phyloP scores from a whole-genome alignment of 35 echinoderm and acorn worm species.

The Apostichopus californicus region DNA sequence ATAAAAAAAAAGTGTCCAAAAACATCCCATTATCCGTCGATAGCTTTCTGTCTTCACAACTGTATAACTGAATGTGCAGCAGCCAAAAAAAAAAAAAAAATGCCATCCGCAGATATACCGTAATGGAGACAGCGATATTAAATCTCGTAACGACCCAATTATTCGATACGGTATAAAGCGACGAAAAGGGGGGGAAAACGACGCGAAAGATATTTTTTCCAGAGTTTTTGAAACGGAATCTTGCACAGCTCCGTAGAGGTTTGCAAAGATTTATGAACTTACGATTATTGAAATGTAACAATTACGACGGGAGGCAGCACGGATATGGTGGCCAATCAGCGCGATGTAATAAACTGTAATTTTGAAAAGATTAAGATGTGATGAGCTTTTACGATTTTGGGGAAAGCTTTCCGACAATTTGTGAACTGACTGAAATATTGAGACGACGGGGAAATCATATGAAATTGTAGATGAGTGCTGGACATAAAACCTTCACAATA shows the following conservation, averaged over 20 bases:
- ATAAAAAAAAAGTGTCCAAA: too few relatives aligned
- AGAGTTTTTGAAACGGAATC: slow-evolving; percentile 19
- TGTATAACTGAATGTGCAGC: too few relatives aligned
- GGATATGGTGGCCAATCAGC: slow-evolving; percentile 23
- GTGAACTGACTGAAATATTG: slow-evolving; percentile 45
- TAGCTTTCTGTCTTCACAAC: too few relatives aligned
- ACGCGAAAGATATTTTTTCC: not conserved
- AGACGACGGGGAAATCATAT: not conserved
- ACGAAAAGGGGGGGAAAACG: too few relatives aligned
- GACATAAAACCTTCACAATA: not conserved
- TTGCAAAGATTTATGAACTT: slow-evolving; percentile 38
- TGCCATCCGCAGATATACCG: too few relatives aligned
- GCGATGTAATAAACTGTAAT: slow-evolving; percentile 44
- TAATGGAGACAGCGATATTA: too few relatives aligned
- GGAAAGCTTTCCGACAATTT: slow-evolving; percentile 38
- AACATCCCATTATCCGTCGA: too few relatives aligned
- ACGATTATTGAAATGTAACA: slow-evolving; percentile 49
- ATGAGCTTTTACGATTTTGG: slow-evolving; percentile 40
- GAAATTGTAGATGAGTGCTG: slow-evolving; percentile 6
- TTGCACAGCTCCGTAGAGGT: slow-evolving; percentile 5
- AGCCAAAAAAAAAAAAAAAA: too few relatives aligned
- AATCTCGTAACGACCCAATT: too few relatives aligned
- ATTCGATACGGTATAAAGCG: too few relatives aligned
- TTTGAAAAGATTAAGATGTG: slow-evolving; percentile 27
- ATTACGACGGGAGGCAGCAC: slow-evolving; percentile 15